Evolutionary conservation across 2,113 vertebrate species (phyloP), one percentile per base, ranked within the genome.

Genomic region (Geococcyx californianus): DNA sequence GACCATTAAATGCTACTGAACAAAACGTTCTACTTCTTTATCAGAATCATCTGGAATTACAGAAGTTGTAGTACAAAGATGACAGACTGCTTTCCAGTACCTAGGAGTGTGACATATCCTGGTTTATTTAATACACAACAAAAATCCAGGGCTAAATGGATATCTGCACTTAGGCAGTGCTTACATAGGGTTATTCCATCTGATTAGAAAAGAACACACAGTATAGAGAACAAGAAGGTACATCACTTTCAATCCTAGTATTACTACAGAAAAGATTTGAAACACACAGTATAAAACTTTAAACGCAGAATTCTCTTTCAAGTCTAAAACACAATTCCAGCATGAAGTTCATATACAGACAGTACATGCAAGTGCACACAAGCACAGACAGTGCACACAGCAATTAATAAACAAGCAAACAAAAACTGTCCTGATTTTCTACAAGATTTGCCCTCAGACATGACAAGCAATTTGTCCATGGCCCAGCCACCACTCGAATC

Each of bases 1-100:
- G 60, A 81, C 28, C 66, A 49, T 49, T 52, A 87, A 91, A 89
- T 69, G 31, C n/a, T 66, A 45, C 77, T 33, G 84, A 89, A 87
- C 63, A 64, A 60, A 85, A 38, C 11, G 62, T 82, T 89, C 91
- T 76, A 19, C 34, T 63, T 64, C 78, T 89, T 82, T 64, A 91
- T 87, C 84, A 68, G 49, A 36, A 91, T 87, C 68, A 95, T 81
- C 89, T 82, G 66, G 63, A 72, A 38, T 42, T 38, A 81, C 18
- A 63, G 2, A 74, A 79, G 28, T 80, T 74, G 33, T 49, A 49
- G 29, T 36, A 31, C 38, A 42, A 49, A 62, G 45, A 90, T 42
- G 58, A 90, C 49, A 72, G 51, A 42, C 62, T 76, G 67, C 54
- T 91, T 90, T 70, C 62, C 5, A 1, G 42, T 20, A 59, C 26